A percentile compares a stretch with the other conserved stretches of the same genome.
These are phyloP conservation scores for Pedionomus torquatus DNA, from an alignment of 2,113 vertebrate genomes.

Conservation along the genomic window DNA sequence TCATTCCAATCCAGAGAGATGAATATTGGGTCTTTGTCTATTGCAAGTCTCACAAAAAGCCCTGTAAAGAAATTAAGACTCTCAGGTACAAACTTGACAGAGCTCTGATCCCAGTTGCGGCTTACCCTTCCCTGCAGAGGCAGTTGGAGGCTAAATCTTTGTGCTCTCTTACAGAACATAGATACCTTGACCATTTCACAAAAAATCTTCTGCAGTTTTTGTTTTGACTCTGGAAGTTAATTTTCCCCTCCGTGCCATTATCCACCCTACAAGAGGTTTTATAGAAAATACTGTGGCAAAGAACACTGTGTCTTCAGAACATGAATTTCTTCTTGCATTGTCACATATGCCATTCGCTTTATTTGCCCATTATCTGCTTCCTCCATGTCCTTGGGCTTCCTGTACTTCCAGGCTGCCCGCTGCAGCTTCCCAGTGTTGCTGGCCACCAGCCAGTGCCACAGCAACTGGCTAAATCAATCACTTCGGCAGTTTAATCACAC, in stretches of 20 bases:
- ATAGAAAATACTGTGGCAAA: background rate
- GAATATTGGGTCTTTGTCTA: background rate
- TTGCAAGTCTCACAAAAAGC: background rate
- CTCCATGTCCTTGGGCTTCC: background rate
- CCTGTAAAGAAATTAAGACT: background rate
- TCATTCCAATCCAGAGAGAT: background rate
- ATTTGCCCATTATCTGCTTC: background rate
- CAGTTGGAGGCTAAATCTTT: background rate
- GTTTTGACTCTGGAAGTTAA: background rate
- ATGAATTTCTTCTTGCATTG: background rate
- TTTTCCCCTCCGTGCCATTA: background rate
- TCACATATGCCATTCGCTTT: background rate
- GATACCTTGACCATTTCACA: background rate
- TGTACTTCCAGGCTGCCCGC: background rate
- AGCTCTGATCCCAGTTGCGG: background rate
- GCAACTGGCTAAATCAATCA: slow-evolving; percentile 19
- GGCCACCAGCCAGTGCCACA: background rate
- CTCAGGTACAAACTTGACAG: background rate
- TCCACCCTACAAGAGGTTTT: background rate
- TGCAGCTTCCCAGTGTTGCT: background rate
- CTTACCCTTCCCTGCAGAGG: background rate
- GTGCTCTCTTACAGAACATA: background rate
- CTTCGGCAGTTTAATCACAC: slow-evolving; percentile 27
- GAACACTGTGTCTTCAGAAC: background rate
- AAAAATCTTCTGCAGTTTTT: background rate